Conservation (phyloP, 1,140 invertebrate species). For the Vanessa atalanta region DNA sequence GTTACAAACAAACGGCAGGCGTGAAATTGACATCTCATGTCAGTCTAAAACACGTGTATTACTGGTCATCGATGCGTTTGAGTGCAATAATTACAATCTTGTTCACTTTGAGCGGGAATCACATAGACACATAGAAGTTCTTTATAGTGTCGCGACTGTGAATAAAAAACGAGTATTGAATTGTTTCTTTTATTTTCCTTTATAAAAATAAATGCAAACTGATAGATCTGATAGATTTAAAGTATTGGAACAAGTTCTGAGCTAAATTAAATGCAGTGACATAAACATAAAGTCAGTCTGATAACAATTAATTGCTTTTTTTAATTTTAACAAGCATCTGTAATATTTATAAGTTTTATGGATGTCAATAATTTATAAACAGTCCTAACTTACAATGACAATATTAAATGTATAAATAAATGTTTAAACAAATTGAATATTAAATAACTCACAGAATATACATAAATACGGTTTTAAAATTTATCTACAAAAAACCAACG, state of each 20-base stretch:
- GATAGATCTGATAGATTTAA: background rate
- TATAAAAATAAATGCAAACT: background rate
- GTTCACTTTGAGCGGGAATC: background rate
- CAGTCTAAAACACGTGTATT: slow-evolving; percentile 15
- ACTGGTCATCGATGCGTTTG: slow-evolving; percentile 13
- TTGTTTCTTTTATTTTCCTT: background rate
- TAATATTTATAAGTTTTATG: no score
- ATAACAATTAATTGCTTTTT: no score
- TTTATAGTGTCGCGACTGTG: background rate
- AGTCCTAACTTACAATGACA: no score
- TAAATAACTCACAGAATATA: background rate
- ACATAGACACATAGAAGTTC: background rate
- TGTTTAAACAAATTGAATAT: slow-evolving; percentile 11
- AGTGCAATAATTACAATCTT: slow-evolving; percentile 18
- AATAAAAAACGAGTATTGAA: background rate
- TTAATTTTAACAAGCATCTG: no score
- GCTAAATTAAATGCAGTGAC: no score
- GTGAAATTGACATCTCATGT: slow-evolving; percentile 18
- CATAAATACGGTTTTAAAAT: slow-evolving; percentile 15
- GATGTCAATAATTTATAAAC: no score
- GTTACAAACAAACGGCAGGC: slow-evolving; percentile 6
- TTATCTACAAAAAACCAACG: slow-evolving; percentile 10
- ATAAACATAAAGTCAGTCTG: no score
- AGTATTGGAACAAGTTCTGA: no score
- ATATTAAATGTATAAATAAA: background rate